Conservation (phyloP, 2,888 invertebrate species). For the Branchellion lobata region DNA sequence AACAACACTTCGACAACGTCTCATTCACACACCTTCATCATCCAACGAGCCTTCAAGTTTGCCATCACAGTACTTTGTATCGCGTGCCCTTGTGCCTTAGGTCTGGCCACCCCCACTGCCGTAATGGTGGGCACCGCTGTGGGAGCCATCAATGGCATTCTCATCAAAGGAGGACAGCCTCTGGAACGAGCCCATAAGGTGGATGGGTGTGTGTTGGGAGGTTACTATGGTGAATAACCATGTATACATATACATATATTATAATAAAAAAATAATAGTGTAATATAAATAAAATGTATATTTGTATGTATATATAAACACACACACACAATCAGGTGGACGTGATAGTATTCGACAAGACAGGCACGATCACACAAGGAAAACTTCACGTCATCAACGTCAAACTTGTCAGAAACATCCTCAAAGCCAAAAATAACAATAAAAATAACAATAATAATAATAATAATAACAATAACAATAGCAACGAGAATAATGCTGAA, state of each 20-base stretch:
- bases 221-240: too few relatives aligned
- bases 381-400: constrained; percentile 67
- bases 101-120: constrained; percentile 96
- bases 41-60: constrained; percentile 92
- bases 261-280: too few relatives aligned
- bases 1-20: background rate
- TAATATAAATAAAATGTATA: background rate
- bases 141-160: constrained; percentile 88
- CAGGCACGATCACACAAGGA: constrained; percentile 93
- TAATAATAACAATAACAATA: background rate
- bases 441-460: background rate
- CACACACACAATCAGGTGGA: constrained; percentile 68
- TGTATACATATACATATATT: too few relatives aligned
- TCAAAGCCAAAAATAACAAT: background rate
- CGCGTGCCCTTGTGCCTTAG: constrained; percentile 96
- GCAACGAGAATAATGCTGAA: background rate
- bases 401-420: background rate
- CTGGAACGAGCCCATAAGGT: constrained; percentile 95
- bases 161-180: constrained; percentile 96
- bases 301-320: too few relatives aligned
- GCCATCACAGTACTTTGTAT: constrained; percentile 95
- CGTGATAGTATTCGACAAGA: constrained; percentile 96
- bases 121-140: constrained; percentile 95
- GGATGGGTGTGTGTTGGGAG: background rate
- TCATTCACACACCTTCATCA: constrained; percentile 74